Evolutionary conservation across 2,113 vertebrate species (phyloP).

Genomic region (Labeo rohita): DNA sequence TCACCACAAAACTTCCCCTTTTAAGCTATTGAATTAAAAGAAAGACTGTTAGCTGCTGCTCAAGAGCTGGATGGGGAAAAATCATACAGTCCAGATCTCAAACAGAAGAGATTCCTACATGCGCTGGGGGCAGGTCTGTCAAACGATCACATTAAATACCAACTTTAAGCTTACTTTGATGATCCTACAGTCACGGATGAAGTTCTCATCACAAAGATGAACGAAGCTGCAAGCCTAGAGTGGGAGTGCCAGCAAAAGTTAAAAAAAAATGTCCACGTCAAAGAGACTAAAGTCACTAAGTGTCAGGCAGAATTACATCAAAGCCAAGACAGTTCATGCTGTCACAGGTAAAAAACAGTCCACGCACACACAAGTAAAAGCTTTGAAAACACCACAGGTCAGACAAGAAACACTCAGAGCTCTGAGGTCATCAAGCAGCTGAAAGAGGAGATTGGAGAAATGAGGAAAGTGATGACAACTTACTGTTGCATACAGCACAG

Average conservation of each 20-base stretch:
- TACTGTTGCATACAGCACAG: too few species aligned
- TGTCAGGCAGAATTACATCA: neutral
- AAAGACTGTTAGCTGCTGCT: constrained; percentile 34
- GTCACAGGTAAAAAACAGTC: neutral
- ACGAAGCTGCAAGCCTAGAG: constrained; percentile 54
- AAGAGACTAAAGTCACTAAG: constrained; percentile 18
- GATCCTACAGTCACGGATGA: constrained; percentile 33
- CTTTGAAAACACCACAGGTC: neutral
- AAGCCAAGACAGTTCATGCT: neutral
- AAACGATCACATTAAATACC: constrained; percentile 55
- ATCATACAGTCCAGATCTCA: constrained; percentile 46
- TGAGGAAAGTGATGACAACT: too few species aligned
- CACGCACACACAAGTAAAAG: neutral
- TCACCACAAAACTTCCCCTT: constrained; percentile 36
- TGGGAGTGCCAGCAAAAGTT: constrained; percentile 54
- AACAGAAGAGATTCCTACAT: constrained; percentile 49
- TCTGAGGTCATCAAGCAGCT: too few species aligned
- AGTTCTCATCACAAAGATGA: constrained; percentile 47
- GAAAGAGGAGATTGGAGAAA: too few species aligned
- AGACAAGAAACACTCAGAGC: too few species aligned
- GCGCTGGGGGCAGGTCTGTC: neutral
- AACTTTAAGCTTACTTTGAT: constrained; percentile 50
- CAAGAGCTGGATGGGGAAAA: constrained; percentile 45
- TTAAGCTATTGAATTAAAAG: constrained; percentile 11
- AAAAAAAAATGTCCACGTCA: constrained; percentile 2